Conservation (phyloP, 2,797 vertebrate species). For the Poliocrania exsul region DNA sequence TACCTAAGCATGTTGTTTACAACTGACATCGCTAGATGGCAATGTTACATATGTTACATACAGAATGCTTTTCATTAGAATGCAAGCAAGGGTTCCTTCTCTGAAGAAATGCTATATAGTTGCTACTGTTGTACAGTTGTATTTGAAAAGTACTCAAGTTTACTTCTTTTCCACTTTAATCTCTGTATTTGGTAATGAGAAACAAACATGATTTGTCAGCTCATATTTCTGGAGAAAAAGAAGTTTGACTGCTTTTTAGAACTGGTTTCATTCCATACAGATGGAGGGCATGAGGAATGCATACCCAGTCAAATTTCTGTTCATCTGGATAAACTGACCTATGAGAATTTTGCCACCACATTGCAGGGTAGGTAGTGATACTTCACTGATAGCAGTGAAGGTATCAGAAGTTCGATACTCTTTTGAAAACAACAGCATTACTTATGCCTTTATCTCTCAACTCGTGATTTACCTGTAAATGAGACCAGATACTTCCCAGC, state of each 20-base stretch:
- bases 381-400: neutral
- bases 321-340: neutral
- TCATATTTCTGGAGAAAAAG: neutral
- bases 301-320: neutral
- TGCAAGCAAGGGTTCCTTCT: neutral
- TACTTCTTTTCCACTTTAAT: neutral
- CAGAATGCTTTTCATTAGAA: neutral
- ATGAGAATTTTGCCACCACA: neutral
- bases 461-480: neutral
- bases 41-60: constrained; percentile 11
- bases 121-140: neutral
- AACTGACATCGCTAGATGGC: constrained; percentile 51
- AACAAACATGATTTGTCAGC: neutral
- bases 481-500: neutral
- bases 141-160: neutral
- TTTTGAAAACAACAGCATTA: neutral
- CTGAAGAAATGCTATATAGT: neutral
- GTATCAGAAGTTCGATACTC: neutral
- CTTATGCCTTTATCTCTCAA: neutral
- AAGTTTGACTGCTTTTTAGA: neutral
- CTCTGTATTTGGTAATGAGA: neutral
- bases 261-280: neutral
- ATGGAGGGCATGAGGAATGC: neutral
- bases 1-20: neutral
- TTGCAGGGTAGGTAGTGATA: neutral